phyloP scores from a whole-genome alignment of 2,797 vertebrate genomes.

The Acrossocheilus wenchowensis region DNA sequence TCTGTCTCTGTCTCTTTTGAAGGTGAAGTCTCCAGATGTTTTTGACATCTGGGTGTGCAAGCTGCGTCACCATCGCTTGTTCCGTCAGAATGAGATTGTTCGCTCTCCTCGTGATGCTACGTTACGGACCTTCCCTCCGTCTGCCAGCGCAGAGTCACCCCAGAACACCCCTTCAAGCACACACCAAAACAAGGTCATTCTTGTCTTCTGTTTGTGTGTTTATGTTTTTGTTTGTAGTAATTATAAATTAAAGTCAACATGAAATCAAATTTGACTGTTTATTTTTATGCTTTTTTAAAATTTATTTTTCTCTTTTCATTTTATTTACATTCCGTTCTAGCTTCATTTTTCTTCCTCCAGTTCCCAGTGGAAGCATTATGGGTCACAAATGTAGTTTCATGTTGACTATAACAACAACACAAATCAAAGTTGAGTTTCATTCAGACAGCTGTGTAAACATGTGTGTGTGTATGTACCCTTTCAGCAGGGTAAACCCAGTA shows the following conservation, averaged over 20 bases:
- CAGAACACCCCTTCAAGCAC: slow-evolving; percentile 82
- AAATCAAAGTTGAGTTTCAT: not conserved
- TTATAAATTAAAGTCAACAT: not conserved
- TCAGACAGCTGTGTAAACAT: not conserved
- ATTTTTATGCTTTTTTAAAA: not conserved
- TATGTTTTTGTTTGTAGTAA: not conserved
- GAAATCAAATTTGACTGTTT: not conserved
- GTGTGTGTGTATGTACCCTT: slow-evolving; percentile 13
- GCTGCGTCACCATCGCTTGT: slow-evolving; percentile 92
- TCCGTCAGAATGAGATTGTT: slow-evolving; percentile 98
- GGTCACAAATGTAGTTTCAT: not conserved
- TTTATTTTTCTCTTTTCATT: not conserved
- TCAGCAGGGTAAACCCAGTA: slow-evolving; percentile 84
- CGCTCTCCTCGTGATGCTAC: slow-evolving; percentile 93
- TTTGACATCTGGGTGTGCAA: slow-evolving; percentile 98
- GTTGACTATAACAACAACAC: not conserved
- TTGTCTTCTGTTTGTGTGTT: not conserved
- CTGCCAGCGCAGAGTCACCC: slow-evolving; percentile 86
- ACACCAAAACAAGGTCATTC: slow-evolving; percentile 87
- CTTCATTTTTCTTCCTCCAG: not conserved
- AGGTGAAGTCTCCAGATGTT: slow-evolving; percentile 98
- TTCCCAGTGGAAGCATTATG: not conserved
- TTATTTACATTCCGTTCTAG: not conserved
- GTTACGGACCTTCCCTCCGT: slow-evolving; percentile 90
- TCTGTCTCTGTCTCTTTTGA: slow-evolving; percentile 7